phyloP scores from a whole-genome alignment of 2,888 invertebrate species.

The Campoletis raptor region DNA sequence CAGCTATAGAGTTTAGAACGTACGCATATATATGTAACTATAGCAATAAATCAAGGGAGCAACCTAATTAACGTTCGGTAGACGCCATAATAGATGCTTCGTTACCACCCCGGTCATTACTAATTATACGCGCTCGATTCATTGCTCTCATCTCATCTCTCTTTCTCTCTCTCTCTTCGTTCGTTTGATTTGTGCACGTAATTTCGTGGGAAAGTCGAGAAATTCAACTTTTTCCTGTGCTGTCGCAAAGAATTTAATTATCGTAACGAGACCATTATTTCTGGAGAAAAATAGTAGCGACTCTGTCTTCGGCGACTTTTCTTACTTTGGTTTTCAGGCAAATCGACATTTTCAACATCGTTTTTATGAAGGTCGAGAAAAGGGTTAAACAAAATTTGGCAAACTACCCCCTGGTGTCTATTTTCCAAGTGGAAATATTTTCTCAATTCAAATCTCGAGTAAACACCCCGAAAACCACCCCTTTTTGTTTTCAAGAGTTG shows the following conservation, averaged over 20 bases:
- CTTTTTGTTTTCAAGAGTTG: neutral
- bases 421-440: neutral
- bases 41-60: slow-evolving; percentile 79
- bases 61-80: slow-evolving; percentile 81
- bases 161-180: slow-evolving; percentile 16
- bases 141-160: slow-evolving; percentile 42
- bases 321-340: neutral
- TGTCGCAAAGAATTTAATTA: slow-evolving; percentile 8
- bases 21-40: slow-evolving; percentile 30
- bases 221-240: neutral
- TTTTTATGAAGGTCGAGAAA: neutral
- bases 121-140: slow-evolving; percentile 78
- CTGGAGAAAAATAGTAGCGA: neutral
- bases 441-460: neutral
- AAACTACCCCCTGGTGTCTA: neutral
- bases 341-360: neutral
- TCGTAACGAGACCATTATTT: slow-evolving; percentile 9
- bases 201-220: slow-evolving; percentile 20
- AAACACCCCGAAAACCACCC: neutral
- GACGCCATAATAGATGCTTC: slow-evolving; percentile 79
- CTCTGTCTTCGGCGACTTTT: neutral
- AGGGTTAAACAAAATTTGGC: neutral
- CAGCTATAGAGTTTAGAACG: slow-evolving; percentile 27
- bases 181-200: slow-evolving; percentile 24
- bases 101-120: slow-evolving; percentile 78